Conservation (phyloP, 2,797 vertebrate species). For the Cyprinodon diabolis region DNA sequence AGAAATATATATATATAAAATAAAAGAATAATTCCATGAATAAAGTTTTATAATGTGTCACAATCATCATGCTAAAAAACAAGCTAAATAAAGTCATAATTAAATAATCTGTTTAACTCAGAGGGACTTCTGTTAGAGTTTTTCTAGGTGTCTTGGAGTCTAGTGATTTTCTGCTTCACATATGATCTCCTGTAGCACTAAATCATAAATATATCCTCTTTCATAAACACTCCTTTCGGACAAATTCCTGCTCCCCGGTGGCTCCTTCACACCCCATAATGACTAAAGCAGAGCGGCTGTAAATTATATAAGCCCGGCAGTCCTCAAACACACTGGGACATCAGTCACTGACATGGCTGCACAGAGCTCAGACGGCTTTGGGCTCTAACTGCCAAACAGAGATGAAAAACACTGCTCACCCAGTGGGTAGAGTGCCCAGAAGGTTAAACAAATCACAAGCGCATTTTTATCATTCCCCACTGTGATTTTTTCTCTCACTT, state of each 20-base stretch:
- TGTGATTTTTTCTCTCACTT: slow-evolving; percentile 15
- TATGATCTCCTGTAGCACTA: slow-evolving; percentile 49
- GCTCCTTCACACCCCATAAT: slow-evolving; percentile 77
- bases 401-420: slow-evolving; percentile 61
- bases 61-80: too few species aligned
- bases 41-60: too few species aligned
- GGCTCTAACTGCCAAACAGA: slow-evolving; percentile 51
- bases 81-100: neutral
- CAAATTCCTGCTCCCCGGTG: slow-evolving; percentile 79
- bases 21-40: too few species aligned
- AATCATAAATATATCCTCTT: slow-evolving; percentile 80
- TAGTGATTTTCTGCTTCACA: neutral
- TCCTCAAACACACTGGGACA: slow-evolving; percentile 65
- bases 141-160: neutral
- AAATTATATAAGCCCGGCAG: slow-evolving; percentile 72
- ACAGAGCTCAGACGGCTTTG: slow-evolving; percentile 59
- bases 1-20: too few species aligned
- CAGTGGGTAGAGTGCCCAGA: slow-evolving; percentile 56
- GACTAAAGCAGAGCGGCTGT: slow-evolving; percentile 81
- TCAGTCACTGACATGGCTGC: slow-evolving; percentile 71
- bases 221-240: slow-evolving; percentile 79
- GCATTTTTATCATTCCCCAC: slow-evolving; percentile 53
- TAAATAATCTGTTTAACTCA: neutral
- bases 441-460: slow-evolving; percentile 57
- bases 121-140: neutral